These are phyloP conservation scores for Callopanchax toddi DNA, from an alignment of 2,113 vertebrate genomes.

Conservation along the genomic window DNA sequence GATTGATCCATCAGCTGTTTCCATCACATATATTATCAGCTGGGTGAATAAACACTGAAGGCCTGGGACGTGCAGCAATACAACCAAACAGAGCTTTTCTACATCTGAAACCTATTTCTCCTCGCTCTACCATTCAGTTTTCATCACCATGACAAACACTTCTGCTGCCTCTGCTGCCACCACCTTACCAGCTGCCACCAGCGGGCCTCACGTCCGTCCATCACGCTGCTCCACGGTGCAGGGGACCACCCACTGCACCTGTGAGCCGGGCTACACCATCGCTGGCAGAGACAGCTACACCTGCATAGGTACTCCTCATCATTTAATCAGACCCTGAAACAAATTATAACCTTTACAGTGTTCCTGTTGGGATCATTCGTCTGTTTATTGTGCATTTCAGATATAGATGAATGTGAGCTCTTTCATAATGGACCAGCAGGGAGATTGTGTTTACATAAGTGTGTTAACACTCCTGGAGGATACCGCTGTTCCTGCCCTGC, in stretches of 20 bases:
- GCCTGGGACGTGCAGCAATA: not conserved
- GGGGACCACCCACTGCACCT: constrained; percentile 84
- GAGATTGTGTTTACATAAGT: constrained; percentile 83
- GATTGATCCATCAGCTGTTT: not conserved
- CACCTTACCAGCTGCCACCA: constrained; percentile 67
- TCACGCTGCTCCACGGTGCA: constrained; percentile 80
- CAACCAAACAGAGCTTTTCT: constrained; percentile 4
- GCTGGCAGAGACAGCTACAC: constrained; percentile 71
- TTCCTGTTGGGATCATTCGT: not conserved
- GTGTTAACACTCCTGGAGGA: constrained; percentile 86
- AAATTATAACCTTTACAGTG: not conserved
- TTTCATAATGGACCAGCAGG: constrained; percentile 82
- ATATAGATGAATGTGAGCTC: constrained; percentile 88
- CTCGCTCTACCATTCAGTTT: constrained; percentile 61
- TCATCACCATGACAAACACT: constrained; percentile 74
- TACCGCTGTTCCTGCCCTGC: constrained; percentile 86
- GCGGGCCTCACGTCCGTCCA: constrained; percentile 76
- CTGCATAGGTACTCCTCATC: constrained; percentile 82
- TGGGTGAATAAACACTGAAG: not conserved
- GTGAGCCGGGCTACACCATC: constrained; percentile 86
- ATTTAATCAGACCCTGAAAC: not conserved
- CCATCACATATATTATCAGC: constrained; percentile 6
- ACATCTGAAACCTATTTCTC: not conserved
- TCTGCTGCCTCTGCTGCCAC: constrained; percentile 64
- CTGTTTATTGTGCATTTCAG: constrained; percentile 66